Conservation (phyloP, 2,797 vertebrate genomes). For the Erethizon dorsatum region DNA sequence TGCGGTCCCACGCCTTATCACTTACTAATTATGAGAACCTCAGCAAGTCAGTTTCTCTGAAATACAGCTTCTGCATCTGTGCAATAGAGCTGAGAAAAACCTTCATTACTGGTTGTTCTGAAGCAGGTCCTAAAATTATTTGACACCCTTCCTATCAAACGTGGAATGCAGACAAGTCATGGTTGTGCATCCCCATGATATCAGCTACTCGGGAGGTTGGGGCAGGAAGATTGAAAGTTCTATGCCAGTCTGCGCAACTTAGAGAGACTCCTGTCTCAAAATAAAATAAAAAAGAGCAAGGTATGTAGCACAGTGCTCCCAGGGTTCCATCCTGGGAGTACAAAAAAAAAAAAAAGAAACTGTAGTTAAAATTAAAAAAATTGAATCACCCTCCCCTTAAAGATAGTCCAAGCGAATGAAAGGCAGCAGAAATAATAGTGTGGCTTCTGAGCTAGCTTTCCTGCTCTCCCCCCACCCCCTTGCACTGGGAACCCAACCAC, state of each 20-base stretch:
- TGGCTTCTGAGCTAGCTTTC: not conserved
- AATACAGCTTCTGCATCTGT: not conserved
- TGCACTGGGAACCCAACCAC: not conserved
- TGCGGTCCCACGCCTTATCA: not conserved
- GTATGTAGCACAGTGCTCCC: not conserved
- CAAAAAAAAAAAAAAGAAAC: not conserved
- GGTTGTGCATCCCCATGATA: not conserved
- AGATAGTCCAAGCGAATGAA: not conserved
- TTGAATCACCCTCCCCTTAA: not conserved
- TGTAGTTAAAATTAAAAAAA: not conserved
- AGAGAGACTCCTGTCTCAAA: not conserved
- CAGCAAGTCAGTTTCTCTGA: not conserved
- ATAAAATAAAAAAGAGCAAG: not conserved
- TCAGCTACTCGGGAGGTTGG: not conserved
- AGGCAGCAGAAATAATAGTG: not conserved
- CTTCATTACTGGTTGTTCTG: not conserved
- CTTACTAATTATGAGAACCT: not conserved
- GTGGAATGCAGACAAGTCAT: not conserved
- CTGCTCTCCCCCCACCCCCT: not conserved
- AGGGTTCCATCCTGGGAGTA: not conserved
- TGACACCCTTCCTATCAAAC: not conserved
- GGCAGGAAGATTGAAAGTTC: not conserved
- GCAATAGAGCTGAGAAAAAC: not conserved
- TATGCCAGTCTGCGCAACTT: not conserved
- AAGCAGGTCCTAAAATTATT: slow-evolving; percentile 1